phyloP scores from a whole-genome alignment of 2,888 invertebrate genomes.

The Sphaerophoria taeniata region DNA sequence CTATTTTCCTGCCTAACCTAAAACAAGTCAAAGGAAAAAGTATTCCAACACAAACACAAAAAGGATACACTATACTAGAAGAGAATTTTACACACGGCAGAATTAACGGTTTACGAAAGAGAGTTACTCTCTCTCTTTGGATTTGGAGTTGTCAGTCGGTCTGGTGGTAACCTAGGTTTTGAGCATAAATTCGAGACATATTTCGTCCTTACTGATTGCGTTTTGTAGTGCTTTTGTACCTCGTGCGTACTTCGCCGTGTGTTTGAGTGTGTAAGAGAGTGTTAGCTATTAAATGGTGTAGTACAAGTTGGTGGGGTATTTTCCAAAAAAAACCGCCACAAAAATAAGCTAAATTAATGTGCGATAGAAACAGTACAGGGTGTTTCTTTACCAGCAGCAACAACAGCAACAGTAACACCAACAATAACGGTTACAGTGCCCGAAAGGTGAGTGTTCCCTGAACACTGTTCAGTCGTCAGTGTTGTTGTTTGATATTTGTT shows the following conservation, averaged over 20 bases:
- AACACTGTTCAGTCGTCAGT: too few species aligned
- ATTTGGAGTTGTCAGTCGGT: neutral
- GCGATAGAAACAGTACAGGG: slow-evolving; percentile 88
- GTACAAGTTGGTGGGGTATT: slow-evolving; percentile 50
- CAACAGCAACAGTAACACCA: slow-evolving; percentile 81
- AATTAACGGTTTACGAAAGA: neutral
- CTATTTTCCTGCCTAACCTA: slow-evolving; percentile 56
- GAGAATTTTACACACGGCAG: slow-evolving; percentile 22
- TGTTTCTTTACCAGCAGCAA: slow-evolving; percentile 85
- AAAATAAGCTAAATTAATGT: slow-evolving; percentile 84
- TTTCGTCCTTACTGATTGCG: slow-evolving; percentile 9
- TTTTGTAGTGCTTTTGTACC: slow-evolving; percentile 22
- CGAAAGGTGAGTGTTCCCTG: slow-evolving; percentile 81
- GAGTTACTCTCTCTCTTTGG: slow-evolving; percentile 1
- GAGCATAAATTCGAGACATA: slow-evolving; percentile 48
- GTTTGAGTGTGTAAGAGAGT: slow-evolving; percentile 17
- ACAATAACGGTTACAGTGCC: slow-evolving; percentile 81
- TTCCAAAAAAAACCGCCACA: slow-evolving; percentile 50
- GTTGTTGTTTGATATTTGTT: too few species aligned
- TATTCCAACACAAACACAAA: slow-evolving; percentile 48
- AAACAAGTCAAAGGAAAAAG: slow-evolving; percentile 4
- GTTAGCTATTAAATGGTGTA: slow-evolving; percentile 58
- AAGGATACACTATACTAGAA: slow-evolving; percentile 16
- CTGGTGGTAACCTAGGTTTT: slow-evolving; percentile 45
- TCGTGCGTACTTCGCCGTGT: slow-evolving; percentile 13